Conservation (phyloP, 2,113 vertebrate species). For the Archocentrus centrarchus region DNA sequence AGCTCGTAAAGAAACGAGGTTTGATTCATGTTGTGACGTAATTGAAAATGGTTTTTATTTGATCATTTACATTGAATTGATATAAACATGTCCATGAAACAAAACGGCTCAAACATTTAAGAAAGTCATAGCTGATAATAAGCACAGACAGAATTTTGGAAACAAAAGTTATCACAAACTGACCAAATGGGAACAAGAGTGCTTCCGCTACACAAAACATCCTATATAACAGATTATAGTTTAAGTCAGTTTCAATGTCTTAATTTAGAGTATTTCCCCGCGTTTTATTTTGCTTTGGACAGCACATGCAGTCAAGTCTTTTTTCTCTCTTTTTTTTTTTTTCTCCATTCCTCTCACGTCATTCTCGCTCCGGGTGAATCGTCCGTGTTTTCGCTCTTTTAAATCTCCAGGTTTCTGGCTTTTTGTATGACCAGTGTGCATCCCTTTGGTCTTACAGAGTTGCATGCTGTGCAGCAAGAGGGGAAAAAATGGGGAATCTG, state of each 20-base stretch:
- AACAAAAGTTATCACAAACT: constrained; percentile 89
- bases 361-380: constrained; percentile 34
- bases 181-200: constrained; percentile 97
- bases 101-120: constrained; percentile 93
- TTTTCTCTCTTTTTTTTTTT: constrained; percentile 40
- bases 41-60: constrained; percentile 93
- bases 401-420: constrained; percentile 73
- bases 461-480: constrained; percentile 71
- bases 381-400: constrained; percentile 28
- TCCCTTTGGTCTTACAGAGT: constrained; percentile 44
- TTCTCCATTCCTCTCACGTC: constrained; percentile 33
- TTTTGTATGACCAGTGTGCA: constrained; percentile 70
- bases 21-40: constrained; percentile 83
- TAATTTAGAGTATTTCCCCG: constrained; percentile 65
- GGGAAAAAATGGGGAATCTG: background rate
- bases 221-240: constrained; percentile 94
- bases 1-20: constrained; percentile 36
- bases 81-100: constrained; percentile 93
- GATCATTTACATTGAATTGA: constrained; percentile 90
- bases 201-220: constrained; percentile 99
- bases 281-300: constrained; percentile 78
- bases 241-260: constrained; percentile 83
- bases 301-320: constrained; percentile 92
- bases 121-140: constrained; percentile 91
- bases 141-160: constrained; percentile 94